Base-by-base conservation (phyloP, 2,888 invertebrate genomes). In the Heliconius ismenius region DNA sequence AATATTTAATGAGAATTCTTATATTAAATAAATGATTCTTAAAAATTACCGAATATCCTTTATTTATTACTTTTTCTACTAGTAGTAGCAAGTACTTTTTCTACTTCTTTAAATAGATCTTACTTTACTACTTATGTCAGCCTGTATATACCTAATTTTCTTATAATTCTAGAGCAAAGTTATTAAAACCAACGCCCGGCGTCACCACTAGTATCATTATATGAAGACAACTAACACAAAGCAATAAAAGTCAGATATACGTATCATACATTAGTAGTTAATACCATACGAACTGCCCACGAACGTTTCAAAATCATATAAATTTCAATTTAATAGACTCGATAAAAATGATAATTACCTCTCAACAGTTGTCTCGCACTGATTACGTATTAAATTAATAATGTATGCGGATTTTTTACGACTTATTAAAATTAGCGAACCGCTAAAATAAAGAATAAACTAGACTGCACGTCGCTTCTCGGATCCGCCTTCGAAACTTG, bases 391-490 rank as follows among this genome's bases (percentile, higher is more conserved):
- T 36, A 58, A 49, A 24, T 70, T 75, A 70, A 58, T 70, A 65
- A 65, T 65, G 18, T 72, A 54, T 70, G 58, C 60, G 62, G 9
- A 21, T 62, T 76, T 64, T 49, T 54, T 43, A 73, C 18, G 24
- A 43, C 39, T 43, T 62, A 24, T 65, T 54, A 26, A 58, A 72
- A 72, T 39, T 65, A 39, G 39, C 58, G 43, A 76, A 76, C 28
- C n/a, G 60, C 58, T 60, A 74, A 75, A 74, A 76, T 75, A 58
- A 78, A 78, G 75, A 78, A 81, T 81, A 79, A 80, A 78, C 76
- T 78, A 81, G 81, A 81, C 81, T 79, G 80, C 80, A 79, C 80
- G 81, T 79, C 81, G 79, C 78, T 79, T 75, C 73, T 77, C 21
- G 78, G 74, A 81, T 81, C 81, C 81, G 81, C 77, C 65, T 81